Evolutionary conservation across 2,888 invertebrate genomes (phyloP).

Genomic region (Agriopis marginaria): DNA sequence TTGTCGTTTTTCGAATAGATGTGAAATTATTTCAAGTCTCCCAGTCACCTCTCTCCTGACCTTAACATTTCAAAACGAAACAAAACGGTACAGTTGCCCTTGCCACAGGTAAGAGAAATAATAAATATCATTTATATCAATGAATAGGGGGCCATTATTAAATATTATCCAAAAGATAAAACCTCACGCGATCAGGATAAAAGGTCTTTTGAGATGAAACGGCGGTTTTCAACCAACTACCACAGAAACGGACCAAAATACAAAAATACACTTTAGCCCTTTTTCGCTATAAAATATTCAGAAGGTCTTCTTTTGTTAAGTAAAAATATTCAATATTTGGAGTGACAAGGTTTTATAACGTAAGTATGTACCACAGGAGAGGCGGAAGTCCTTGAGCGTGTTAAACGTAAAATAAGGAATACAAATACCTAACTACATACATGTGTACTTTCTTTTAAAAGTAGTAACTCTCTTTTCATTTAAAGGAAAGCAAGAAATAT

Average conservation of each 20-base stretch:
- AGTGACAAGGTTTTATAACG: conserved; percentile 4
- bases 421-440: background rate
- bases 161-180: conserved; percentile 51
- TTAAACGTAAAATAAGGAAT: background rate
- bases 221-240: conserved; percentile 12
- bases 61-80: conserved; percentile 51
- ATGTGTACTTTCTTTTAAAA: background rate
- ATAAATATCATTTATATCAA: conserved; percentile 47
- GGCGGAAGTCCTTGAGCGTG: conserved; percentile 28
- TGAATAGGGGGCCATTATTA: conserved; percentile 60
- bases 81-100: conserved; percentile 57
- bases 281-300: background rate
- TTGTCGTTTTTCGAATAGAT: background rate
- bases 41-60: conserved; percentile 43
- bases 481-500: background rate
- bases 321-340: background rate
- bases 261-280: conserved; percentile 4
- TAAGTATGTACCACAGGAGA: background rate
- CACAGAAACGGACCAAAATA: conserved; percentile 2
- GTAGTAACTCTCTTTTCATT: background rate
- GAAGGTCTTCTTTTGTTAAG: background rate
- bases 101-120: conserved; percentile 58
- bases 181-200: conserved; percentile 63
- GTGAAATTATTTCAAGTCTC: background rate
- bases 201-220: conserved; percentile 47